Evolutionary conservation across 2,113 vertebrate species (phyloP), one percentile per base, ranked within the genome.

Genomic region (Trematomus loennbergii): DNA sequence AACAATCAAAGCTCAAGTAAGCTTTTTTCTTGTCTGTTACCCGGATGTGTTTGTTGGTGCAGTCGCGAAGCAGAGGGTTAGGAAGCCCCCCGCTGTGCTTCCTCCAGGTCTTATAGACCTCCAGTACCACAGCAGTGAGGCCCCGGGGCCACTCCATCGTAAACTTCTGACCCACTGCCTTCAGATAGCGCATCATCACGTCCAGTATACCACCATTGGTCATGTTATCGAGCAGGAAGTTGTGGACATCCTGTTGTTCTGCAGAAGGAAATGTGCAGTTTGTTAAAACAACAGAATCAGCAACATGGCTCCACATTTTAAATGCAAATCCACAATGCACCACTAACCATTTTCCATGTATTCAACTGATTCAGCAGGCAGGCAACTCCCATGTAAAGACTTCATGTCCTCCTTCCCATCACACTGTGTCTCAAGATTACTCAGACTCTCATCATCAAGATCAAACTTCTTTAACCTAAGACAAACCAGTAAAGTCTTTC

Each of bases 211-310:
- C 98, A 1, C 97, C 96, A 0, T 99, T 99, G 84, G 88, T 94
- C 93, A 97, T 90, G 82, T 97, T 97, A 75, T 92, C 94, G 69
- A 98, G 84, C 53, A 99, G 89, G 85, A 99, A 99, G 12, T 91
- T 91, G 67, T 98, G 97, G 71, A 99, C 97, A 1, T 99, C 96
- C 60, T 97, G 94, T 83, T 96, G 96, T 88, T 99, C 98, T 99
- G 81, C 6, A 81, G 58, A 79, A 29, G n/a, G 13, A 18, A 48
- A 64, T 5, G 15, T 1, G 20, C 2, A 20, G 3, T 67, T 43
- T 73, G 3, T 87, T 62, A 67, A 33, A 43, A 52, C 8, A 18
- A 67, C n/a, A 50, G 2, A 57, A 43, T 58, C 0, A 5, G 1
- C n/a, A 69, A 58, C 13, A 49, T 1, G 9, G 17, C 36, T n/a